Base-by-base conservation (phyloP, 1,140 invertebrate genomes). In the Hylaeus volcanicus region DNA sequence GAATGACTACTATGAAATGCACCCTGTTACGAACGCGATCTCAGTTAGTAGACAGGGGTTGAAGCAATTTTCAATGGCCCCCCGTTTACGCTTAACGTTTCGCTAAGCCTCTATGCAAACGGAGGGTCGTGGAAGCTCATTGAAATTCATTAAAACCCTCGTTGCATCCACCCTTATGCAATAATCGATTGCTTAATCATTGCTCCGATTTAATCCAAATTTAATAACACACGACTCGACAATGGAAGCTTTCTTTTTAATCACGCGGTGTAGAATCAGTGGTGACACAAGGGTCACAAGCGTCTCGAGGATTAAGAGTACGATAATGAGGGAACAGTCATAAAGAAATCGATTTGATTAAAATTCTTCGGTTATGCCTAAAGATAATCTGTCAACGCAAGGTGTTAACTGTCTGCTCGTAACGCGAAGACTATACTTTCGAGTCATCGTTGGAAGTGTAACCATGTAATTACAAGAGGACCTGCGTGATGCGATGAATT, bases 141-240 rank as follows among this genome's bases (percentile, higher is more conserved):
- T 88, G 84, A 87, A 91, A 90, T 91, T 90, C 86, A 89, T 89
- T 88, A 84, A 88, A 84, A 80, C 43, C 53, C 70, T 63, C 43
- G 56, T 45, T 51, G 61, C 68, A 26, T 51, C 71, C 12, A 41
- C 61, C 43, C 48, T 58, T 6, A 12, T 66, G 53, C 37, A 26
- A 11, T 53, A 53, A 56, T 63, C 15, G 51, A 55, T 74, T 53
- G 5, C 43, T 41, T 43, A n/a, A 43, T 74, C 69, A 2, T 58
- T 53, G 15, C n/a, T 15, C 37, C 12, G 26, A 11, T 12, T 73
- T 51, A n/a, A 72, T 6, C 60, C 48, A n/a, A 45, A 55, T 45
- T 77, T 71, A 63, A 76, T 39, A 76, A 68, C n/a, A 14, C 12
- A 3, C 1, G 14, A 41, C 6, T 3, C 11, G 4, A 51, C 26